These are phyloP conservation scores for Hippocampus abdominalis DNA, from an alignment of 2,113 vertebrate species.

Conservation along the genomic window DNA sequence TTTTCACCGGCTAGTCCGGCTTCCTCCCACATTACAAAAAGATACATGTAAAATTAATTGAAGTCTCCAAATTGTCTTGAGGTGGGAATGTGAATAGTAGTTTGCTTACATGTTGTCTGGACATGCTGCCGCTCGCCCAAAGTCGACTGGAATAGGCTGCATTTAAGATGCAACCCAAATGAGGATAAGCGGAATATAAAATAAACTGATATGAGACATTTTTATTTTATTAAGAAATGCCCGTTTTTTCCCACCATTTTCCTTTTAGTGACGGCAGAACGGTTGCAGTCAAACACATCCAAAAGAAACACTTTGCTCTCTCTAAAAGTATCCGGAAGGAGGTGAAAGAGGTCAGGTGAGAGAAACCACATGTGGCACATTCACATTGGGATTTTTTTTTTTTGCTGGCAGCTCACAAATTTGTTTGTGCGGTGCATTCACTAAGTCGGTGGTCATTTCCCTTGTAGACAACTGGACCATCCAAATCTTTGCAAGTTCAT, in stretches of 20 bases:
- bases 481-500: conserved; percentile 77
- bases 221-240: neutral
- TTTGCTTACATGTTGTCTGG: no score
- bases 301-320: conserved; percentile 72
- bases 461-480: conserved; percentile 71
- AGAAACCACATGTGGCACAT: no score
- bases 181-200: neutral
- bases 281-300: conserved; percentile 72
- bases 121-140: no score
- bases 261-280: conserved; percentile 65
- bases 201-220: neutral
- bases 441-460: neutral
- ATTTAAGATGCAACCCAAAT: neutral
- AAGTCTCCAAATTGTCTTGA: neutral
- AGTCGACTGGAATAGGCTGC: neutral
- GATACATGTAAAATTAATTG: neutral
- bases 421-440: neutral
- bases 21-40: neutral
- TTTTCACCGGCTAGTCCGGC: neutral
- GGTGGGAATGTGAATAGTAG: neutral
- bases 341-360: conserved; percentile 74
- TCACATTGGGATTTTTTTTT: neutral
- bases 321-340: conserved; percentile 74
- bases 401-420: neutral
- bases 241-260: neutral